Evolutionary conservation across 2,888 invertebrate species (phyloP), one percentile per base, ranked within the genome.

Genomic region (Caenorhabditis sp.): DNA sequence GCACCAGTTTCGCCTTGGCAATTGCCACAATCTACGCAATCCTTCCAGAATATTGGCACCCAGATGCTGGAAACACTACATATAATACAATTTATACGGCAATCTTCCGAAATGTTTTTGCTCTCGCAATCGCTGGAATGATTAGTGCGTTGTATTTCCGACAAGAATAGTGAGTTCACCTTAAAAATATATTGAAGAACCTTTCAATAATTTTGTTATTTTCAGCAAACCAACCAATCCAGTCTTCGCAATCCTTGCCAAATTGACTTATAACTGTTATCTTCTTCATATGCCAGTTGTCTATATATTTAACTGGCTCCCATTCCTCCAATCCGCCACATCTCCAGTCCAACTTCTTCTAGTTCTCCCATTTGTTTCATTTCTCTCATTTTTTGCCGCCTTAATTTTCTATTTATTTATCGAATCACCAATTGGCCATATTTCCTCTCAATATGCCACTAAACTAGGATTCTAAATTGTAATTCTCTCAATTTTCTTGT

Each of bases 251-350:
- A 74, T 85, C 14, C 65, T 84, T 25, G 84, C 84, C 36, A 78
- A 80, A 49, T 82, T 85, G 57, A 85, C 84, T 59, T 86, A 82
- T 81, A 78, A 80, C 59, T 85, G 80, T 20, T 85, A 85, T 61
- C 81, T 86, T 8, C 74, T 85, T 3, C 86, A 86, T 70, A 86
- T 86, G 86, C 86, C 86, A 21, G 76, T 84, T 53, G 83, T 86
- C 60, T 86, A 84, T 76, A 66, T 83, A 59, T 83, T 86, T 79
- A 86, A 84, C 66, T 69, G 78, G 63, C 68, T 84, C 0, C 66
- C 72, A n/a, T 82, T 78, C 62, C 77, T 86, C 5, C 86, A 86
- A 66, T 53, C 77, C 1, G 82, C 84, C 56, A 74, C 75, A 0
- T 77, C 79, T 2, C 83, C 85, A 20, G 65, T 81, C 56, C 82